Evolutionary conservation across 2,113 vertebrate species (phyloP).

Genomic region (Ascaphus truei): DNA sequence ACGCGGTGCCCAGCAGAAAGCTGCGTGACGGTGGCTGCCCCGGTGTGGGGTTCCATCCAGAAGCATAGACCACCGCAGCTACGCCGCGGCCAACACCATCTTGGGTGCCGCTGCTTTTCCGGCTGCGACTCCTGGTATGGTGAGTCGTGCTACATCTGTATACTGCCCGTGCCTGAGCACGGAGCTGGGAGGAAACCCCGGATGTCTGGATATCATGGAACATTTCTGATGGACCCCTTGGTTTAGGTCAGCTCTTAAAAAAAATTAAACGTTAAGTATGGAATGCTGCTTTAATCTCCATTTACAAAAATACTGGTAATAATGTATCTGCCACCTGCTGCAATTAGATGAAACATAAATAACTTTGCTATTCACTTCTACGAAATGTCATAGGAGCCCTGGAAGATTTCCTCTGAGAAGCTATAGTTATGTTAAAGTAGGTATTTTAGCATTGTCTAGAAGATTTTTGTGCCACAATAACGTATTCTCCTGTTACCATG

Average conservation of each 20-base stretch:
- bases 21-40: too few species aligned
- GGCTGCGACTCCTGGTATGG: not conserved
- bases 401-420: not conserved
- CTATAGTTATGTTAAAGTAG: not conserved
- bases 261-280: too few species aligned
- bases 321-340: not conserved
- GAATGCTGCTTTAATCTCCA: not conserved
- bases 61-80: too few species aligned
- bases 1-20: too few species aligned
- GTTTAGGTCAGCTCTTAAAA: too few species aligned
- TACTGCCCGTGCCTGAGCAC: too few species aligned
- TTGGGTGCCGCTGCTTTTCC: not conserved
- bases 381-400: not conserved
- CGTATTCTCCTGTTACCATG: not conserved
- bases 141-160: too few species aligned
- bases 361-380: not conserved
- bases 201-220: too few species aligned
- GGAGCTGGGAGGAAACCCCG: too few species aligned
- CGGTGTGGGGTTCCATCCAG: too few species aligned
- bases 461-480: not conserved
- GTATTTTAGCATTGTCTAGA: not conserved
- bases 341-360: not conserved
- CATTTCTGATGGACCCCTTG: too few species aligned
- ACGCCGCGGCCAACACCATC: too few species aligned
- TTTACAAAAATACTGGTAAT: not conserved